Evolutionary conservation across 2,113 vertebrate species (phyloP).

Genomic region (Coryphaenoides rupestris): DNA sequence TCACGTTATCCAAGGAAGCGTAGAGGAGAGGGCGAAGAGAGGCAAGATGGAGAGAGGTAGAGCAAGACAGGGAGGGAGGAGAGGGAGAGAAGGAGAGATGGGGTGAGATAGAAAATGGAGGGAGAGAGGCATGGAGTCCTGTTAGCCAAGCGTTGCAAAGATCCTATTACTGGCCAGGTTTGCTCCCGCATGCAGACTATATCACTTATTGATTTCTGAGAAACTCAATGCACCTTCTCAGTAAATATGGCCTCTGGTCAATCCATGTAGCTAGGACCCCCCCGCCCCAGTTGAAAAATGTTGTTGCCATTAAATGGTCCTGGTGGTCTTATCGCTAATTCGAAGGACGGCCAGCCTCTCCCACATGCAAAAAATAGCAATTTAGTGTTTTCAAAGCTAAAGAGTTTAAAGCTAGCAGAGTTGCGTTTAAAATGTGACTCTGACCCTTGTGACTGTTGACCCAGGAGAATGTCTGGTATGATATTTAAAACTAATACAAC

Average conservation of each 20-base stretch:
- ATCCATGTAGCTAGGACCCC: slow-evolving; percentile 38
- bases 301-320: too few species aligned
- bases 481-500: too few species aligned
- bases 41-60: slow-evolving; percentile 22
- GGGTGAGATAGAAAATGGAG: slow-evolving; percentile 31
- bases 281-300: slow-evolving; percentile 22
- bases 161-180: slow-evolving; percentile 67
- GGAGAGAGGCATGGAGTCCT: slow-evolving; percentile 46
- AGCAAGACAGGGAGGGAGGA: slow-evolving; percentile 13
- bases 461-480: too few species aligned
- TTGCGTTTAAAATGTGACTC: too few species aligned
- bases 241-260: slow-evolving; percentile 70
- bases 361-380: too few species aligned
- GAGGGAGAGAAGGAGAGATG: not conserved
- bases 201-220: slow-evolving; percentile 73
- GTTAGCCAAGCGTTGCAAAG: slow-evolving; percentile 68
- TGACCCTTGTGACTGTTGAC: too few species aligned
- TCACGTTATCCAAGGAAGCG: slow-evolving; percentile 53
- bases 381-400: too few species aligned
- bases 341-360: too few species aligned
- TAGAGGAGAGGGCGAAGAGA: slow-evolving; percentile 36
- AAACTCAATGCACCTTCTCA: slow-evolving; percentile 69
- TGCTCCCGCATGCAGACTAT: slow-evolving; percentile 60
- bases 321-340: too few species aligned
- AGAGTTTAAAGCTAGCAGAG: too few species aligned